Evolutionary conservation across 2,113 vertebrate species (phyloP).

Genomic region (Callipepla californica): DNA sequence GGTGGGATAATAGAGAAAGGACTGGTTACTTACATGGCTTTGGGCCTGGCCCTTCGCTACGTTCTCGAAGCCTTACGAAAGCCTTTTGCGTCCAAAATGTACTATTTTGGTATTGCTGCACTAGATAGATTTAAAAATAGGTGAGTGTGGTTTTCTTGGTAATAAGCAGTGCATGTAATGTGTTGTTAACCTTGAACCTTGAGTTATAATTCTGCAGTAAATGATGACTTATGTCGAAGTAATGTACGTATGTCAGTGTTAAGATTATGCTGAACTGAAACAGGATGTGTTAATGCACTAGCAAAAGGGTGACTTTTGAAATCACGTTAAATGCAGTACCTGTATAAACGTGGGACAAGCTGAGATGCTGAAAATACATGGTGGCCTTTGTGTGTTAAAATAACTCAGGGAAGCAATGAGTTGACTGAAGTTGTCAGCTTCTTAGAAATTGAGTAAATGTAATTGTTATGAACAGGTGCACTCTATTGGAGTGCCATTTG

Average conservation of each 20-base stretch:
- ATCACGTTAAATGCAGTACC: background rate
- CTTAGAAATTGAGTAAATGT: background rate
- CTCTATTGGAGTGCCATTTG: background rate
- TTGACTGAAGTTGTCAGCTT: background rate
- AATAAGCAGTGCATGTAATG: background rate
- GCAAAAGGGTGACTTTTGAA: background rate
- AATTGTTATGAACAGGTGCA: background rate
- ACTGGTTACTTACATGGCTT: slow-evolving; percentile 97
- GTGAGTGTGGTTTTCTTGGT: slow-evolving; percentile 73
- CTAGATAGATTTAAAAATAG: slow-evolving; percentile 99
- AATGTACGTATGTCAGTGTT: background rate
- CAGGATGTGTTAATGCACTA: background rate
- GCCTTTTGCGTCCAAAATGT: slow-evolving; percentile 98
- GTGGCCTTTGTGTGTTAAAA: background rate
- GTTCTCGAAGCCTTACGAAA: slow-evolving; percentile 99
- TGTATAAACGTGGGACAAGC: background rate
- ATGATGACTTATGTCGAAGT: background rate
- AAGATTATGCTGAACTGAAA: background rate
- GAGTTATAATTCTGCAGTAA: background rate
- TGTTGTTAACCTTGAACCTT: background rate
- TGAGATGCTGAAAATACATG: background rate
- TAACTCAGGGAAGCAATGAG: background rate
- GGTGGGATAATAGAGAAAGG: slow-evolving; percentile 99
- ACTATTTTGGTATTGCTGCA: slow-evolving; percentile 99
- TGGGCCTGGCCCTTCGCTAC: slow-evolving; percentile 95